A percentile compares a stretch with the other conserved stretches of the same genome.
phyloP scores from a whole-genome alignment of 2,888 invertebrate species.

The Aphrophora alni region DNA sequence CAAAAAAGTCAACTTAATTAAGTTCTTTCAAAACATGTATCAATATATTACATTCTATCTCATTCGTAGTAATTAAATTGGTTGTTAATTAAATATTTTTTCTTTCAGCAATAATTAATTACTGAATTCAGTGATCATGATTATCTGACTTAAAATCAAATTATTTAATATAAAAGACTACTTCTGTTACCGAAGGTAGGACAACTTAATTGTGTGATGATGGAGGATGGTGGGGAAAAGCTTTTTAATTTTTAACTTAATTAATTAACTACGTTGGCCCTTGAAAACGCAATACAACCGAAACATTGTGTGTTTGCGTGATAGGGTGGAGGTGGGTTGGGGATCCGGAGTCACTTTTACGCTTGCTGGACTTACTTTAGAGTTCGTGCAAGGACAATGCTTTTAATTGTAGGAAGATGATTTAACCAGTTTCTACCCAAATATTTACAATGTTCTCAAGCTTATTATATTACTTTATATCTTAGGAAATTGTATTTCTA shows the following conservation, averaged over 20 bases:
- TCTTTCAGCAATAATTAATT: too few species aligned
- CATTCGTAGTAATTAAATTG: too few species aligned
- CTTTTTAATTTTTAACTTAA: conserved; percentile 9
- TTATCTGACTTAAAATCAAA: neutral
- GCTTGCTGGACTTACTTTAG: neutral
- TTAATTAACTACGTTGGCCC: neutral
- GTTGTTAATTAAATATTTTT: too few species aligned
- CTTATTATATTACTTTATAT: too few species aligned
- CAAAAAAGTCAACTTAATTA: too few species aligned
- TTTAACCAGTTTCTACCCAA: too few species aligned
- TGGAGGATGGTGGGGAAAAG: neutral
- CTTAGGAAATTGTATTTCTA: too few species aligned
- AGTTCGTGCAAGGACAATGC: neutral
- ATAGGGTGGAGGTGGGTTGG: neutral
- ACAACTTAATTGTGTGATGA: neutral
- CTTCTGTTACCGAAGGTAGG: neutral
- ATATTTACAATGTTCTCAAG: too few species aligned
- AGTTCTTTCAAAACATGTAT: too few species aligned
- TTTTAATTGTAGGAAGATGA: too few species aligned
- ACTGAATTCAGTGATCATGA: neutral
- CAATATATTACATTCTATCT: too few species aligned
- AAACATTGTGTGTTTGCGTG: neutral
- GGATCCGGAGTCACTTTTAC: neutral
- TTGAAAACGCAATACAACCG: neutral
- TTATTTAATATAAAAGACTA: neutral